A percentile compares a stretch with the other conserved stretches of the same genome.
phyloP scores from a whole-genome alignment of 1,140 invertebrate species.

The Philotrypesis tridentata region DNA sequence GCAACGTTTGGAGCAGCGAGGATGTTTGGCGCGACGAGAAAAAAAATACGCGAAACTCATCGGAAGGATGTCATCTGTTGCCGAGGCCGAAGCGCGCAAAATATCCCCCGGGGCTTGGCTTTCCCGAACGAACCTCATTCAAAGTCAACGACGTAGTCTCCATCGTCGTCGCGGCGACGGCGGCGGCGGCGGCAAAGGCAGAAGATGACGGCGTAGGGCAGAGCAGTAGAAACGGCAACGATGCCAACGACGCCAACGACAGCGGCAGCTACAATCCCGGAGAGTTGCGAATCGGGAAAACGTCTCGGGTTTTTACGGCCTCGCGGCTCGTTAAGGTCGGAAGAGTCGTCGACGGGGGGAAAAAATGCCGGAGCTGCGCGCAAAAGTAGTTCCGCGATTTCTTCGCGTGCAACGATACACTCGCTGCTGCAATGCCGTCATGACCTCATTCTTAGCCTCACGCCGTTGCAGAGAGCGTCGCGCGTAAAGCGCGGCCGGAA shows the following conservation, averaged over 20 bases:
- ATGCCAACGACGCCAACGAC: not conserved
- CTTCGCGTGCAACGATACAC: not conserved
- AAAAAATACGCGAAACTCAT: conserved; percentile 38
- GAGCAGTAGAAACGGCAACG: not conserved
- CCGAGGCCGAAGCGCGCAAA: conserved; percentile 8
- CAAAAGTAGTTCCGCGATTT: conserved; percentile 15
- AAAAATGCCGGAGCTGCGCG: conserved; percentile 2
- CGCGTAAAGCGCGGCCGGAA: not conserved
- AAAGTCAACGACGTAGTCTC: conserved; percentile 7
- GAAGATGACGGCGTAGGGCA: not conserved
- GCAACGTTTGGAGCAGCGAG: not conserved
- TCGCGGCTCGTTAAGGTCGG: conserved; percentile 27
- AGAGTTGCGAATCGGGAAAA: not conserved
- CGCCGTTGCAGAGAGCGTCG: not conserved
- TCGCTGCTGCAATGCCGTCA: not conserved
- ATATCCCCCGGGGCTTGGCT: not conserved
- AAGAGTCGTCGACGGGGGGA: not conserved
- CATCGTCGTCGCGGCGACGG: not conserved
- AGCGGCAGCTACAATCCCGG: not conserved
- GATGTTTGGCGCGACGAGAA: not conserved
- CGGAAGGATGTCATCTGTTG: conserved; percentile 19
- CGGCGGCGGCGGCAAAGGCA: not conserved
- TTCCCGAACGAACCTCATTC: not conserved
- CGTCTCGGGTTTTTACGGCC: not conserved
- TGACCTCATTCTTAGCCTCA: conserved; percentile 21